Base-by-base conservation (phyloP, 2,888 invertebrate species). In the Epiblema foenella region DNA sequence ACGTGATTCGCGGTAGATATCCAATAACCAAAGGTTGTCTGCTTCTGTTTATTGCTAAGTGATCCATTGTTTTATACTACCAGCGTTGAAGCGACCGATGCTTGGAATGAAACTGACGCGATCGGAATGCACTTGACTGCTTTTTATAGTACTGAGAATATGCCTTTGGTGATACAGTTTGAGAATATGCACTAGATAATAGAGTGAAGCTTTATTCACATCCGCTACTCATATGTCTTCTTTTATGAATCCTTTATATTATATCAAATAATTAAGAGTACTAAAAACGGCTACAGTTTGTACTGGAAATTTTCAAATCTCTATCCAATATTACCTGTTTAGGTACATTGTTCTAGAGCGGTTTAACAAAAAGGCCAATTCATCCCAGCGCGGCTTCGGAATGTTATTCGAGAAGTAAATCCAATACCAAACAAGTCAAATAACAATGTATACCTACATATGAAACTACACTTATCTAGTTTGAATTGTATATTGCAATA, bases 31-130 rank as follows among this genome's bases (percentile, higher is more conserved):
- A n/a, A 46, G 1, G 42, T 1, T 15, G 54, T 24, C 54, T 2
- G n/a, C 15, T 52, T 18, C 12, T 20, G 7, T 2, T 54, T 54
- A 54, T 54, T 20, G 12, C 56, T 29, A 56, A 56, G 56, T 56
- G 24, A n/a, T 29, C 24, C 56, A 29, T 56, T 56, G 56, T 56
- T 15, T 56, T n/a, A 56, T n/a, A 15, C 24, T 54, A 29, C 24
- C 54, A 54, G 54, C 54, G 54, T 24, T 54, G 29, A 54, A 24
- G 20, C 12, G 20, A 4, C 20, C 11, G 5, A n/a, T 29, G 56
- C 56, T 56, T 56, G 56, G n/a, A 56, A 54, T 54, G 52, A 54
- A 56, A 56, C 29, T n/a, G 29, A 15, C n/a, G 29, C 29, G 29
- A 24, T n/a, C 15, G 24, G 54, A 29, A 56, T 56, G 54, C 29